phyloP scores from a whole-genome alignment of 2,113 vertebrate genomes.

The Siphamia tubifer region DNA sequence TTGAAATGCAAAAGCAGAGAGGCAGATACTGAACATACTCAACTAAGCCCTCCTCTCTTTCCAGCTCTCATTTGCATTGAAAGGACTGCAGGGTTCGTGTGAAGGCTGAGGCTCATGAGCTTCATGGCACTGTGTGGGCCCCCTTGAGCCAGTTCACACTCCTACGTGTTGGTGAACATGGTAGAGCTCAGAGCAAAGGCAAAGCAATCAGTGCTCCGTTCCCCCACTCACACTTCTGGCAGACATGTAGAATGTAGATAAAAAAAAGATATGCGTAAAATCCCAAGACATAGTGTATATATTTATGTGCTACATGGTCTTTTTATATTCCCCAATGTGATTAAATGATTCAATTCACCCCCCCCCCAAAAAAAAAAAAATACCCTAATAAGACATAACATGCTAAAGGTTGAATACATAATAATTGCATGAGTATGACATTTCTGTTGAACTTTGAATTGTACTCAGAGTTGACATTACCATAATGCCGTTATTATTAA shows the following conservation, averaged over 20 bases:
- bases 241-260: conserved; percentile 4
- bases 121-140: conserved; percentile 47
- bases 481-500: too few species aligned
- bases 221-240: conserved; percentile 17
- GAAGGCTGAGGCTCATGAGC: conserved; percentile 56
- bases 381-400: too few species aligned
- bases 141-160: conserved; percentile 59
- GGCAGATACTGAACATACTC: conserved; percentile 58
- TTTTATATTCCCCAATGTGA: too few species aligned
- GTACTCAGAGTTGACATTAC: too few species aligned
- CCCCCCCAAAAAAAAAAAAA: too few species aligned
- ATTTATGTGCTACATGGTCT: neutral
- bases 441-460: too few species aligned
- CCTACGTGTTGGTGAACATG: conserved; percentile 61
- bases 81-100: conserved; percentile 58
- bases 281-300: neutral
- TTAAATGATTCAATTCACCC: too few species aligned
- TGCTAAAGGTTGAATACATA: too few species aligned
- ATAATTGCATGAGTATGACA: too few species aligned
- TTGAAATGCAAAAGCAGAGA: conserved; percentile 74
- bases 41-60: conserved; percentile 49
- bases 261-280: conserved; percentile 5
- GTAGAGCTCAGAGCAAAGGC: conserved; percentile 34
- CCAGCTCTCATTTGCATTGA: conserved; percentile 71
- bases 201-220: conserved; percentile 22